These are phyloP conservation scores for Sarcophaga subvicina DNA, from an alignment of 2,888 invertebrate genomes.

Conservation along the genomic window DNA sequence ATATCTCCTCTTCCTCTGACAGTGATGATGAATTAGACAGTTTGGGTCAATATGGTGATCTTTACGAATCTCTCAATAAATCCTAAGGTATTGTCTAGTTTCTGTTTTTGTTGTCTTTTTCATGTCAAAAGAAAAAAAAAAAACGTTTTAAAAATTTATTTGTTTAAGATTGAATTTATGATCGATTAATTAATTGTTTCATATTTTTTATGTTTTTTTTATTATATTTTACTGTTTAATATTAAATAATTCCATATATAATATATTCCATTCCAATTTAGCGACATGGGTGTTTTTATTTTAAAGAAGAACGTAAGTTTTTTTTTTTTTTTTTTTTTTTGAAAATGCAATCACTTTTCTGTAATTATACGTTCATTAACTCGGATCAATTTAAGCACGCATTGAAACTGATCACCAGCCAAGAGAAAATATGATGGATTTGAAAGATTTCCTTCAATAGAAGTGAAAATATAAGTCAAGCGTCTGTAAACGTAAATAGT, in stretches of 20 bases:
- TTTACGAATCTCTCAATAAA: slow-evolving; percentile 68
- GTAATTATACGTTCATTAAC: too few relatives aligned
- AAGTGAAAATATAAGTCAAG: too few relatives aligned
- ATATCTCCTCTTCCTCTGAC: slow-evolving; percentile 68
- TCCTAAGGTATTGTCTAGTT: neutral
- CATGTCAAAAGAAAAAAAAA: too few relatives aligned
- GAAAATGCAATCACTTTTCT: too few relatives aligned
- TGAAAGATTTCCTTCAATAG: too few relatives aligned
- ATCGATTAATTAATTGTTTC: neutral
- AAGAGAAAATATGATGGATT: too few relatives aligned
- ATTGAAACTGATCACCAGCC: too few relatives aligned
- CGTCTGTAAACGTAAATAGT: too few relatives aligned
- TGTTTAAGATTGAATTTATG: neutral
- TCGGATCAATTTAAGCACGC: too few relatives aligned
- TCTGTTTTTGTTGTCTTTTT: too few relatives aligned
- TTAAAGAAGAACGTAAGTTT: too few relatives aligned
- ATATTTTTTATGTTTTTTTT: neutral
- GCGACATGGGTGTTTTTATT: neutral
- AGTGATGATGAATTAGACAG: slow-evolving; percentile 74
- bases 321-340: too few relatives aligned
- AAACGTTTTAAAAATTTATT: neutral
- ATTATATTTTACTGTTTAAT: neutral
- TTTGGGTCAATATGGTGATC: slow-evolving; percentile 72
- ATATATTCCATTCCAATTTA: neutral
- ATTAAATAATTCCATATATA: neutral